A percentile compares a stretch with the other conserved stretches of the same genome.
phyloP scores from a whole-genome alignment of 1,140 invertebrate genomes.

The Lepidurus arcticus region DNA sequence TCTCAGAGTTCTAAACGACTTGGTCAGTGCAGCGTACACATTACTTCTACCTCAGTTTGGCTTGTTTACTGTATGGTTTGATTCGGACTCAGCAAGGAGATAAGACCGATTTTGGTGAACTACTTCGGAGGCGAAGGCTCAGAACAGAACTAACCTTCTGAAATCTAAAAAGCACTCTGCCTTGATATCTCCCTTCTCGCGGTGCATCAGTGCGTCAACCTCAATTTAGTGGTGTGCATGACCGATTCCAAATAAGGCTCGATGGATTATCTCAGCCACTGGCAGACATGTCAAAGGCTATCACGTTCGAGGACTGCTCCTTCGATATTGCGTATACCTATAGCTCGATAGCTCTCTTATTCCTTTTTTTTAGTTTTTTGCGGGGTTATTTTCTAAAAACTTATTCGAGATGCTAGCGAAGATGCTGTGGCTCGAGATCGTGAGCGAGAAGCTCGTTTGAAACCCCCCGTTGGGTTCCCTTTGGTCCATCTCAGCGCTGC shows the following conservation, averaged over 20 bases:
- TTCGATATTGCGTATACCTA: not conserved
- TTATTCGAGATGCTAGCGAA: not conserved
- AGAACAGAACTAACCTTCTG: no score
- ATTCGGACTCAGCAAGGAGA: no score
- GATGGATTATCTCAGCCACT: not conserved
- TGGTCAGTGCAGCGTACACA: no score
- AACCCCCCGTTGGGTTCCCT: not conserved
- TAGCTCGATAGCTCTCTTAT: not conserved
- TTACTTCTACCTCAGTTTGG: no score
- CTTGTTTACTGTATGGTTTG: no score
- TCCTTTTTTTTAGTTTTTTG: not conserved
- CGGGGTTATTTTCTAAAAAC: not conserved
- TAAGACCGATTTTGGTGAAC: no score
- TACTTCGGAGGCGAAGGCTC: no score
- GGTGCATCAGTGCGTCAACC: not conserved
- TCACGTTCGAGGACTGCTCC: not conserved
- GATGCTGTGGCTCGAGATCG: not conserved
- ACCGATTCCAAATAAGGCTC: slow-evolving; percentile 6
- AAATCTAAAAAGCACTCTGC: not conserved
- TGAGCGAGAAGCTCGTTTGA: not conserved
- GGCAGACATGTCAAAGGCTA: not conserved
- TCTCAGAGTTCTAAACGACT: no score
- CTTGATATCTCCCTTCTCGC: not conserved
- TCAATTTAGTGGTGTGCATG: slow-evolving; percentile 3
- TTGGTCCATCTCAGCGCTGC: not conserved